Evolutionary conservation across 92 coral and sea anemone genomes (phyloP).

Genomic region (Actinernus sp.): DNA sequence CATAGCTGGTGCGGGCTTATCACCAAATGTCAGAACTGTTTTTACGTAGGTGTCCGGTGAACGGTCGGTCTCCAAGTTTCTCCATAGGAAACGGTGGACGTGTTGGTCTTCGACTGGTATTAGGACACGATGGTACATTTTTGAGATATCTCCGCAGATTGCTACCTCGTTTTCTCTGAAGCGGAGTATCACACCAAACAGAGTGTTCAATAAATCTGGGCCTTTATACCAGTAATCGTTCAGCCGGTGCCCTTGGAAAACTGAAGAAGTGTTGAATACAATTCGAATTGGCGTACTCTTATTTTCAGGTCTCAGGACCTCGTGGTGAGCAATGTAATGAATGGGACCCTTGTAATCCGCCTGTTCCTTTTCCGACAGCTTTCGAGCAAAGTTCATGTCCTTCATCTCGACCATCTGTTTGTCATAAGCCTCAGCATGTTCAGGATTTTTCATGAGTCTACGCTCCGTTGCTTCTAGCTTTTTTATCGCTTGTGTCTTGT

Average conservation of each 20-base stretch:
- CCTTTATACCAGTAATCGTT: constrained; percentile 68
- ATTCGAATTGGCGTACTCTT: too few relatives aligned
- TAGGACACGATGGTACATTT: constrained; percentile 51
- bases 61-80: constrained; percentile 23
- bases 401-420: constrained; percentile 41
- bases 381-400: constrained; percentile 40
- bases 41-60: constrained; percentile 56
- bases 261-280: constrained; percentile 51
- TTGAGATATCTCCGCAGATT: constrained; percentile 48
- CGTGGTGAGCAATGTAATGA: constrained; percentile 48
- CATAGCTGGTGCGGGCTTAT: too few relatives aligned
- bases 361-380: constrained; percentile 25
- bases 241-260: constrained; percentile 38
- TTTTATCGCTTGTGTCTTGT: too few relatives aligned
- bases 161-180: constrained; percentile 64
- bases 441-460: constrained; percentile 38
- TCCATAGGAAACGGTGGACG: constrained; percentile 42
- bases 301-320: constrained; percentile 46
- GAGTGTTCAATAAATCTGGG: constrained; percentile 35
- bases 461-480: constrained; percentile 52
- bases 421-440: constrained; percentile 48
- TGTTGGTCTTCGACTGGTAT: constrained; percentile 51
- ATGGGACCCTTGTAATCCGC: constrained; percentile 44
- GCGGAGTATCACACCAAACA: constrained; percentile 56
- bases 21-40: too few relatives aligned